phyloP scores from a whole-genome alignment of 2,888 invertebrate species.

The Acrobasis suavella region DNA sequence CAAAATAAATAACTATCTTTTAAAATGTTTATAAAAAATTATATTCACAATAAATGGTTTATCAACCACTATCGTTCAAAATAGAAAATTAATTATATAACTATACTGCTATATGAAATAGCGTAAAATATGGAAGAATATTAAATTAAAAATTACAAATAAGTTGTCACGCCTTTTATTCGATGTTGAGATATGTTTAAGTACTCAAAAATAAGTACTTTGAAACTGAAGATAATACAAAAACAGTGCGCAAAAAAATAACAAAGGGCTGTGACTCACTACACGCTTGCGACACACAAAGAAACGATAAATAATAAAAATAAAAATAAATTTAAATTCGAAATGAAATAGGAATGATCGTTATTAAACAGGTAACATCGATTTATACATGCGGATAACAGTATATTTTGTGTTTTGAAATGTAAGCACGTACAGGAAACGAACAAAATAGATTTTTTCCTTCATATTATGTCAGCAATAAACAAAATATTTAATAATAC shows the following conservation, averaged over 20 bases:
- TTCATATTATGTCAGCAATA: too few species aligned
- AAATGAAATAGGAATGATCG: conserved; percentile 71
- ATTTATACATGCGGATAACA: conserved; percentile 56
- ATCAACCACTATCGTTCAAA: not conserved
- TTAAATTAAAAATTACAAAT: conserved; percentile 12
- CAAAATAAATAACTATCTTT: conserved; percentile 29
- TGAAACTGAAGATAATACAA: conserved; percentile 30
- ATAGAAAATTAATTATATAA: conserved; percentile 8
- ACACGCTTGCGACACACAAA: conserved; percentile 35
- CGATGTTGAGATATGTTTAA: conserved; percentile 29
- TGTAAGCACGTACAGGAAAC: conserved; percentile 12
- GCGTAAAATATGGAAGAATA: not conserved
- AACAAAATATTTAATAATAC: too few species aligned
- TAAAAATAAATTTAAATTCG: conserved; percentile 63
- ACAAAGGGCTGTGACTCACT: conserved; percentile 46
- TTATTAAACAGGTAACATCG: conserved; percentile 52
- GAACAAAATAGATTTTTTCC: not conserved
- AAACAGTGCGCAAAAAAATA: conserved; percentile 42
- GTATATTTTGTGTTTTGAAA: conserved; percentile 31
- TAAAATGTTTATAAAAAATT: conserved; percentile 20
- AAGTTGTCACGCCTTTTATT: conserved; percentile 29
- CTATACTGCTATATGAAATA: conserved; percentile 10
- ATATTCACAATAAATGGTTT: conserved; percentile 4
- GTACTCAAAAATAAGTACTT: conserved; percentile 37
- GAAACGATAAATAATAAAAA: conserved; percentile 40